phyloP scores from a whole-genome alignment of 2,888 invertebrate species.

The Junonia oenone region DNA sequence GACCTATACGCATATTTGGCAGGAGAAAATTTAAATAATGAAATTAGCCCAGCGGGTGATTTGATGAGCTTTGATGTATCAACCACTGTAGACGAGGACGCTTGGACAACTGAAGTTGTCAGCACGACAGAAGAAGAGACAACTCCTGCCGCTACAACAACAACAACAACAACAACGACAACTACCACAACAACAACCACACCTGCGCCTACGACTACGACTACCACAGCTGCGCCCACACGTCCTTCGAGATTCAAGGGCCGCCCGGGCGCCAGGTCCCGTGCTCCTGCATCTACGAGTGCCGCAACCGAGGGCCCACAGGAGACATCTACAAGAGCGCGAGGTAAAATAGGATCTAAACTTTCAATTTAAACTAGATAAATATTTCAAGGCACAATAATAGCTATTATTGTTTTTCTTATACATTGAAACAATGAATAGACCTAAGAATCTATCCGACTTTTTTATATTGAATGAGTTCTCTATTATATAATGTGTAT shows the following conservation, averaged over 20 bases:
- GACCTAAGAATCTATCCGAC: neutral
- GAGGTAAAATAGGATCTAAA: slow-evolving; percentile 52
- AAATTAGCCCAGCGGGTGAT: slow-evolving; percentile 62
- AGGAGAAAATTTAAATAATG: slow-evolving; percentile 81
- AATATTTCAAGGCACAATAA: neutral
- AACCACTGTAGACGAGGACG: slow-evolving; percentile 56
- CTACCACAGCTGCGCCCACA: slow-evolving; percentile 60
- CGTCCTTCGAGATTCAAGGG: slow-evolving; percentile 68
- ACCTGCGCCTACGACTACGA: slow-evolving; percentile 70
- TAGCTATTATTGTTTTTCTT: neutral
- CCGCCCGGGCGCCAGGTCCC: slow-evolving; percentile 62
- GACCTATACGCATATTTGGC: slow-evolving; percentile 90
- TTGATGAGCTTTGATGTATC: slow-evolving; percentile 56
- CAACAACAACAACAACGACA: slow-evolving; percentile 79
- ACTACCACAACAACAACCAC: slow-evolving; percentile 77
- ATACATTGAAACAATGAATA: neutral
- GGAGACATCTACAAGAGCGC: slow-evolving; percentile 67
- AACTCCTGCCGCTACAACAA: slow-evolving; percentile 71
- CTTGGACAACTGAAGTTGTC: slow-evolving; percentile 65
- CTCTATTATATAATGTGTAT: neutral
- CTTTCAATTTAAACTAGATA: neutral
- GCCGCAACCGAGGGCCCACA: slow-evolving; percentile 64
- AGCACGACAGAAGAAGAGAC: slow-evolving; percentile 71
- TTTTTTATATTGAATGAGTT: neutral
- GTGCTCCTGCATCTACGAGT: slow-evolving; percentile 63